phyloP scores from a whole-genome alignment of 2,113 vertebrate species.

The Alexandromys fortis region DNA sequence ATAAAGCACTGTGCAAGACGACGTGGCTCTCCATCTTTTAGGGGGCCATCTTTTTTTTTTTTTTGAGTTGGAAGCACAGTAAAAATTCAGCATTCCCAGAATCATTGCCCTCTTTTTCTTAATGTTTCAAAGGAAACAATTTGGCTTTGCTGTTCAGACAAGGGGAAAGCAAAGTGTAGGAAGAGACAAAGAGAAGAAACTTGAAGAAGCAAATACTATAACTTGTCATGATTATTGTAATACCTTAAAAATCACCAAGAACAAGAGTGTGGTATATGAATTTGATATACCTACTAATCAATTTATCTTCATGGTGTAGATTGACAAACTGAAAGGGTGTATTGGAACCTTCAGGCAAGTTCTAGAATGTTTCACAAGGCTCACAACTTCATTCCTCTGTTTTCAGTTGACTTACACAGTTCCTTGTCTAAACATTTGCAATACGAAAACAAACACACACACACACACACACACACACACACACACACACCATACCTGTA shows the following conservation, averaged over 20 bases:
- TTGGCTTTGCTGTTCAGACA: neutral
- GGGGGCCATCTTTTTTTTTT: neutral
- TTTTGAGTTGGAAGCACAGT: neutral
- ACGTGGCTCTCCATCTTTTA: neutral
- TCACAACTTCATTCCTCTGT: neutral
- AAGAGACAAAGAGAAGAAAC: neutral
- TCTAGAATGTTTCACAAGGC: neutral
- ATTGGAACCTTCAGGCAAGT: neutral
- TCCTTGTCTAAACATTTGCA: neutral
- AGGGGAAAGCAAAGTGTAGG: neutral
- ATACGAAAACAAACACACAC: neutral
- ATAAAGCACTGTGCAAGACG: neutral
- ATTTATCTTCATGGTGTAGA: neutral
- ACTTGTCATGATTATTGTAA: neutral
- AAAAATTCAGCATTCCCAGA: neutral
- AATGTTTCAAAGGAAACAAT: conserved; percentile 15
- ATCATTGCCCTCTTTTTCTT: neutral
- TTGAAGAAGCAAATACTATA: neutral
- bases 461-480: neutral
- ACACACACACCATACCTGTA: neutral
- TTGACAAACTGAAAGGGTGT: neutral
- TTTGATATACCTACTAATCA: neutral
- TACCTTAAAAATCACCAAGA: neutral
- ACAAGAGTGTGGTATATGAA: neutral
- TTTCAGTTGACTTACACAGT: neutral